A percentile compares a stretch with the other conserved stretches of the same genome.
Conservation (phyloP, 2,888 invertebrate species). For the Abrostola triplasia region DNA sequence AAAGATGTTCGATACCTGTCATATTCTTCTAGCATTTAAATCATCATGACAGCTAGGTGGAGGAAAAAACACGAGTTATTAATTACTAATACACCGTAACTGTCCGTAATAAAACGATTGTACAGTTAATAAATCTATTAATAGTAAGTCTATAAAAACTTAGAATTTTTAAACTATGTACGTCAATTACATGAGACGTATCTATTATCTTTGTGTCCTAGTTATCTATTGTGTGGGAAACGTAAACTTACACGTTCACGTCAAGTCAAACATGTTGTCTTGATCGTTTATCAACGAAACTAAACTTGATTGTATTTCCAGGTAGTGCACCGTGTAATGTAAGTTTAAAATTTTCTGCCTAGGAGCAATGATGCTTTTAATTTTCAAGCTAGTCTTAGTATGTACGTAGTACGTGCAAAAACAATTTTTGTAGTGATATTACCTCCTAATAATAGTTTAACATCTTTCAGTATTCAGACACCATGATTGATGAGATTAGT, state of each 20-base stretch:
- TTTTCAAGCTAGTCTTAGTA: too few relatives aligned
- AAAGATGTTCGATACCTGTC: too few relatives aligned
- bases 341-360: too few relatives aligned
- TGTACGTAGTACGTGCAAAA: too few relatives aligned
- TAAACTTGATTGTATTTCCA: background rate
- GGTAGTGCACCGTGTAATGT: background rate
- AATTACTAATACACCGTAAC: background rate
- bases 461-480: background rate
- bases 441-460: background rate
- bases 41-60: too few relatives aligned
- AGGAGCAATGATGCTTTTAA: too few relatives aligned
- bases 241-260: conserved; percentile 16
- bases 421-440: too few relatives aligned
- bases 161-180: conserved; percentile 5
- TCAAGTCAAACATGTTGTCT: background rate
- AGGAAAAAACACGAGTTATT: background rate
- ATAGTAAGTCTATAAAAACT: conserved; percentile 27
- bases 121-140: conserved; percentile 25
- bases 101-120: conserved; percentile 2
- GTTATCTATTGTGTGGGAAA: conserved; percentile 10
- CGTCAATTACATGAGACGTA: conserved; percentile 23
- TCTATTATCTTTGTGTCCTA: conserved; percentile 30
- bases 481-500: too few relatives aligned
- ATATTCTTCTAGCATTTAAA: too few relatives aligned
- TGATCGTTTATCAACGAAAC: background rate